Conservation (phyloP, 1,140 invertebrate species). For the Macrotrachela quadricornifera region DNA sequence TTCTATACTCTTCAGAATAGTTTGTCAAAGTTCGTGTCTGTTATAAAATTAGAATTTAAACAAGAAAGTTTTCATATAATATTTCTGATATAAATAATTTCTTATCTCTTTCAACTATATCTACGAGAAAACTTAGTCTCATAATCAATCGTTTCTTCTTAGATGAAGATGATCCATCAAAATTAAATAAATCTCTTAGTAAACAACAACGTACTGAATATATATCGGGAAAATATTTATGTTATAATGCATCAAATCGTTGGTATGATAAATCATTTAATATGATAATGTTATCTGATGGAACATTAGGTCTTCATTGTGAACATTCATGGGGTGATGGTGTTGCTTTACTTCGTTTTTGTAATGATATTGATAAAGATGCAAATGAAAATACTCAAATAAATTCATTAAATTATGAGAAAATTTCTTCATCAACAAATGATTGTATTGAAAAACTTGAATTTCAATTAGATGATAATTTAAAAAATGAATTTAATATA, state of each 20-base stretch:
- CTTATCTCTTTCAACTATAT: too few relatives aligned
- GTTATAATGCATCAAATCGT: conserved; percentile 17
- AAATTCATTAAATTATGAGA: too few relatives aligned
- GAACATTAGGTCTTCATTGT: conserved; percentile 68
- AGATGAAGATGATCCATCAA: too few relatives aligned
- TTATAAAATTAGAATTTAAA: too few relatives aligned
- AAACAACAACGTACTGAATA: too few relatives aligned
- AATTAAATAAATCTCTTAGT: too few relatives aligned
- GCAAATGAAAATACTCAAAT: conserved; percentile 32
- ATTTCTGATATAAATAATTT: too few relatives aligned
- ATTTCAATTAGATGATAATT: conserved; percentile 49
- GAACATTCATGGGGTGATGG: conserved; percentile 99
- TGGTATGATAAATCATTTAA: conserved; percentile 97
- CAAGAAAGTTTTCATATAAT: too few relatives aligned
- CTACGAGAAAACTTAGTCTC: too few relatives aligned
- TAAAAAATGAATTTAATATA: conserved; percentile 41
- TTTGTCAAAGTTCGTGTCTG: too few relatives aligned
- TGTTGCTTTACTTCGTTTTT: conserved; percentile 72
- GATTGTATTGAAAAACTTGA: conserved; percentile 23
- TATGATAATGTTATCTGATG: conserved; percentile 59
- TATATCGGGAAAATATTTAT: background rate
- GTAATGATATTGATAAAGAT: conserved; percentile 65
- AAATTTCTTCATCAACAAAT: background rate
- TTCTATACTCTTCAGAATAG: too few relatives aligned
- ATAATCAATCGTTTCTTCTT: too few relatives aligned